These are phyloP conservation scores for Ornithoptera alexandrae DNA, from an alignment of 2,888 invertebrate species.

Conservation along the genomic window DNA sequence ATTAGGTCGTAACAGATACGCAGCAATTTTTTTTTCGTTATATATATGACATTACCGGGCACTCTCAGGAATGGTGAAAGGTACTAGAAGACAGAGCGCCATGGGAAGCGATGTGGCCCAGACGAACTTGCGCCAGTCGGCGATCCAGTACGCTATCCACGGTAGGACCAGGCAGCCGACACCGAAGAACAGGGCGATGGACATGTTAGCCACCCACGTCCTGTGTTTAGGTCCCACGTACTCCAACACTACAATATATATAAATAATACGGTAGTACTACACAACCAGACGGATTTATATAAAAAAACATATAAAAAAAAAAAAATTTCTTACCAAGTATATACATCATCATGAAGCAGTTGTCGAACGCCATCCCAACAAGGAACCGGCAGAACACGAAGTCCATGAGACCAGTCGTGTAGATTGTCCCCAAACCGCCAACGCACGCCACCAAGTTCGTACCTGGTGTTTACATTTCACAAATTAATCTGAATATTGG, in stretches of 20 bases:
- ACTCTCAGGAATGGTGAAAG: constrained; percentile 70
- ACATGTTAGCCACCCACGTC: constrained; percentile 74
- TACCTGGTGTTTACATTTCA: constrained; percentile 57
- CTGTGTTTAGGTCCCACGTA: constrained; percentile 74
- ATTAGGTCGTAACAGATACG: too few species aligned
- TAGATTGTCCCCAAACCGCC: constrained; percentile 86
- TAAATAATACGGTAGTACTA: too few species aligned
- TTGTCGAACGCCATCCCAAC: constrained; percentile 93
- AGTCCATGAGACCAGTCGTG: constrained; percentile 85
- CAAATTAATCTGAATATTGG: too few species aligned
- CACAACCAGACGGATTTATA: too few species aligned
- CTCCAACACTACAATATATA: constrained; percentile 55
- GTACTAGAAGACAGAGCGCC: constrained; percentile 53
- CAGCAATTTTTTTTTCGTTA: too few species aligned
- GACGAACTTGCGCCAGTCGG: constrained; percentile 66
- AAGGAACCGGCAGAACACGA: constrained; percentile 87
- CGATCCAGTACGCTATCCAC: constrained; percentile 70
- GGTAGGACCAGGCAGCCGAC: constrained; percentile 66
- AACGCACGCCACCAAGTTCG: constrained; percentile 85
- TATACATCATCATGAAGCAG: constrained; percentile 94
- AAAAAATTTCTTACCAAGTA: constrained; percentile 83
- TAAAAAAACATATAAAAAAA: too few species aligned
- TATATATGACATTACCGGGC: constrained; percentile 52
- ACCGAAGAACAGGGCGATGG: constrained; percentile 74
- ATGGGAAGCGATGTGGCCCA: constrained; percentile 67